Percentiles rank a stretch among this genome's conserved stretches.
These are phyloP conservation scores for Bombylius major DNA, from an alignment of 2,888 invertebrate species.

Conservation along the genomic window DNA sequence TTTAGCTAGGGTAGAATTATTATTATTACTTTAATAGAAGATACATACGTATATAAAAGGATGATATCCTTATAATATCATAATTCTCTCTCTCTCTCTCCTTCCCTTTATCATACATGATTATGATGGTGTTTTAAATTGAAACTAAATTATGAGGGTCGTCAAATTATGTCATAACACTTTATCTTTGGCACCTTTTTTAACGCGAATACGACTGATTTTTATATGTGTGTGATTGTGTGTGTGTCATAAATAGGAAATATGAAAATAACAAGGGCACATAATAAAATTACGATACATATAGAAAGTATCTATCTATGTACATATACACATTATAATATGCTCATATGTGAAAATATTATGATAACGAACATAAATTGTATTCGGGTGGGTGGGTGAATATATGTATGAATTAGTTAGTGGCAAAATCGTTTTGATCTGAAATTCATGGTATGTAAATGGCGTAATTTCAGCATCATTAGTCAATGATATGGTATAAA, in stretches of 20 bases:
- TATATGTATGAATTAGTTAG: neutral
- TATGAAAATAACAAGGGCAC: too few relatives aligned
- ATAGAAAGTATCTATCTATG: neutral
- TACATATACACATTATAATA: neutral
- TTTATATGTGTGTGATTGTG: too few relatives aligned
- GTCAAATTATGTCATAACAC: neutral
- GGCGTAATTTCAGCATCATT: constrained; percentile 23
- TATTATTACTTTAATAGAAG: neutral
- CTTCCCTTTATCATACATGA: neutral
- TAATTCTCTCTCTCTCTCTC: neutral
- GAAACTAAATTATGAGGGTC: neutral
- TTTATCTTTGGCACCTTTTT: neutral
- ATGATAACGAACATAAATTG: too few relatives aligned
- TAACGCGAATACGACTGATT: neutral
- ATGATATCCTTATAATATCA: neutral
- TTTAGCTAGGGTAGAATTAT: too few relatives aligned
- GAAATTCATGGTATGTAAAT: constrained; percentile 26
- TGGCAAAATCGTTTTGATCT: neutral
- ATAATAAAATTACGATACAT: neutral
- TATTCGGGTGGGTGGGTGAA: too few relatives aligned
- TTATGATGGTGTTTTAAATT: neutral
- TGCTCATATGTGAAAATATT: too few relatives aligned
- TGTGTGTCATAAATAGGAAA: too few relatives aligned
- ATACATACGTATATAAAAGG: neutral
- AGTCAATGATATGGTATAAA: constrained; percentile 15